These are phyloP conservation scores for Limenitis camilla DNA, from an alignment of 2,888 invertebrate genomes.

Conservation along the genomic window DNA sequence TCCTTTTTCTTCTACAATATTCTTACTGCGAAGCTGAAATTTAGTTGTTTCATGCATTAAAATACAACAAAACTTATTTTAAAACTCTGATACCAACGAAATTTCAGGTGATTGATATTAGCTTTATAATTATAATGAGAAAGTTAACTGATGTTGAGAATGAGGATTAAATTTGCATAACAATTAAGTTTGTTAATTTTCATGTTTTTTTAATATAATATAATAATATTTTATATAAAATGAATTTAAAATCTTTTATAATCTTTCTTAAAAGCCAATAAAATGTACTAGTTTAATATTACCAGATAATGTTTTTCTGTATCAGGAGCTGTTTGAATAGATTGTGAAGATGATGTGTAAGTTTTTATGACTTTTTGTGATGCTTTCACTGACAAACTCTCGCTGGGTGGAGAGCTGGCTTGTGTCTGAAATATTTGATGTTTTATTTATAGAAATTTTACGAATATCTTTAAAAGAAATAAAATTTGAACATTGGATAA, in stretches of 20 bases:
- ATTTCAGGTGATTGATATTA: too few relatives aligned
- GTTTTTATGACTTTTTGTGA: constrained; percentile 67
- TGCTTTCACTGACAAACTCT: constrained; percentile 70
- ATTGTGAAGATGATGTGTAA: constrained; percentile 54
- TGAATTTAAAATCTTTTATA: background rate
- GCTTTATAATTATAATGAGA: too few relatives aligned
- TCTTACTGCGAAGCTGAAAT: constrained; percentile 55
- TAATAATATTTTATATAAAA: too few relatives aligned
- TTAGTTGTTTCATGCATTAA: constrained; percentile 10
- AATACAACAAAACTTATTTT: background rate
- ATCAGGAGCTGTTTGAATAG: constrained; percentile 49
- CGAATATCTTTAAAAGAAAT: background rate
- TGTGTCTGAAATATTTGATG: constrained; percentile 58
- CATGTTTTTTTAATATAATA: too few relatives aligned
- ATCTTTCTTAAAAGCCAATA: constrained; percentile 10
- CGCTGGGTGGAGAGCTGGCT: constrained; percentile 57
- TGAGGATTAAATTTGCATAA: too few relatives aligned
- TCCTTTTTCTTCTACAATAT: constrained; percentile 35
- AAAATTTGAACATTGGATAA: background rate
- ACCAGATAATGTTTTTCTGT: constrained; percentile 63
- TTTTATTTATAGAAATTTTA: constrained; percentile 11
- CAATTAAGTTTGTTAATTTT: too few relatives aligned
- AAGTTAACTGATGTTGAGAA: too few relatives aligned
- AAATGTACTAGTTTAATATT: constrained; percentile 30
- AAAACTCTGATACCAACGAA: background rate